phyloP scores from a whole-genome alignment of 1,140 invertebrate species.

The Myzus persicae region DNA sequence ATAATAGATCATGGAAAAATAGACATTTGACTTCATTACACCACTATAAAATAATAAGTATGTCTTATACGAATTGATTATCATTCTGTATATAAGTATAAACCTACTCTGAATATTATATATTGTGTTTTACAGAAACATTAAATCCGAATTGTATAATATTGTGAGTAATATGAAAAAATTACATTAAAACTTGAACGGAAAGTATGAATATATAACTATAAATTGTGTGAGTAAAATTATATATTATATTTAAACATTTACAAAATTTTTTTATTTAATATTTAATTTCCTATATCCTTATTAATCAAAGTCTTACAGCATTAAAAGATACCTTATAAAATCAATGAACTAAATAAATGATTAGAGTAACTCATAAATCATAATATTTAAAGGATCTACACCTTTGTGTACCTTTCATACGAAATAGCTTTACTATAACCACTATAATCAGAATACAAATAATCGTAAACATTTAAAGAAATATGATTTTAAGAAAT shows the following conservation, averaged over 20 bases:
- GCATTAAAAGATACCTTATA: neutral
- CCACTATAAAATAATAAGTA: neutral
- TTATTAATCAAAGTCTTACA: neutral
- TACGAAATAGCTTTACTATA: neutral
- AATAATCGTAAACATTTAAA: neutral
- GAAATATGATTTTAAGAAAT: neutral
- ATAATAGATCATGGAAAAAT: neutral
- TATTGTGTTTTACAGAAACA: neutral
- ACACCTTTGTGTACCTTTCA: neutral
- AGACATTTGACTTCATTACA: neutral
- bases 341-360: neutral
- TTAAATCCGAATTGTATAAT: neutral
- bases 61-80: neutral
- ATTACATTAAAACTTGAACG: neutral
- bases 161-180: neutral
- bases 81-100: neutral
- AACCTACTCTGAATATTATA: neutral
- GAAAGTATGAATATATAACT: neutral
- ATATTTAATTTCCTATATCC: neutral
- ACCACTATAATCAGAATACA: neutral
- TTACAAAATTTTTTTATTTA: neutral
- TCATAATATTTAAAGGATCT: neutral
- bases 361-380: neutral
- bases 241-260: neutral
- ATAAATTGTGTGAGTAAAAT: neutral